Base-by-base conservation (phyloP, 2,797 vertebrate species). In the Taeniopygia guttata region DNA sequence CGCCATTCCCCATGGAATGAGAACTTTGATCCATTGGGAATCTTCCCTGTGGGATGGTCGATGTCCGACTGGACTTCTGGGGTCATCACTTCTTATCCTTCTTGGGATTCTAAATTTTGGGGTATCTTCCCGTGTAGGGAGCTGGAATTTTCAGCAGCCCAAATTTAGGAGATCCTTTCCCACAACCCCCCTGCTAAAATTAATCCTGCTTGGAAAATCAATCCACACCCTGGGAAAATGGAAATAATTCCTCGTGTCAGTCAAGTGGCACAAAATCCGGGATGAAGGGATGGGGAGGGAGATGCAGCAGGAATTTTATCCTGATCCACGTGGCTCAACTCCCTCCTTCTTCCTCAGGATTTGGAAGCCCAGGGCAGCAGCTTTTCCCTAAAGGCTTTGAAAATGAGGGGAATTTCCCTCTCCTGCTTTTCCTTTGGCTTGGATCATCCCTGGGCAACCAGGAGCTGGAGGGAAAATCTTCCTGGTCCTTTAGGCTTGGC, bases 231-330 rank as follows among this genome's bases (percentile, higher is more conserved):
- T 9, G 25, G 40, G 32, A 90, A 60, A 70, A 43, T 17, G 45
- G 6, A 25, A 81, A 19, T 43, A 17, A 9, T 4, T 0, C 0
- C 0, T 66, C 0, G 0, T 27, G 21, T 11, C 51, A 30, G 9
- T 25, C 54, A 19, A 43, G 16, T 4, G 55, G 8, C 29, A 27
- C 32, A 52, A 84, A 66, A 66, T 26, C 26, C 0, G 1, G 42
- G 42, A 43, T 36, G 64, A 36, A 72, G 58, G 64, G 51, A 13
- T 2, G 27, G 16, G 36, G 72, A 20, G 13, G 34, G 38, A 80
- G 29, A 5, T 32, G 16, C 43, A 26, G 45, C 2, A 12, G 51
- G 34, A 46, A 79, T 43, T 67, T 51, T 38, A 5, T 62, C 43
- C 63, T 34, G 52, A 63, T 20, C 38, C 55, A 2, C 1, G 29